phyloP scores from a whole-genome alignment of 1,140 invertebrate genomes.

The Platorchestia sp. region DNA sequence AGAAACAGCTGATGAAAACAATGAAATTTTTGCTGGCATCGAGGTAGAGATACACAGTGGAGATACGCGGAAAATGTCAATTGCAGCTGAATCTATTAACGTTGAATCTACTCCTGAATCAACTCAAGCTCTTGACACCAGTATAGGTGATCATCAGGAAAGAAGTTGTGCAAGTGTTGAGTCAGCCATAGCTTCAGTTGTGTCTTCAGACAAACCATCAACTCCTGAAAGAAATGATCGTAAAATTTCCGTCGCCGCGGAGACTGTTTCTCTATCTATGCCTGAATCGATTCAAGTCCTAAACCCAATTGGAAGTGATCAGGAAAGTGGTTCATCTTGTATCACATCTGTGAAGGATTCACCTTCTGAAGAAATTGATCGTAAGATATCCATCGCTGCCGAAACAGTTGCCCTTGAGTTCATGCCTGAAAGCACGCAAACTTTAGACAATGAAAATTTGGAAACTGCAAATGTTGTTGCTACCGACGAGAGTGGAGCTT shows the following conservation, averaged over 20 bases:
- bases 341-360: not conserved
- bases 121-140: not conserved
- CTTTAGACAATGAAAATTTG: not conserved
- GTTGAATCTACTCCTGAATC: slow-evolving; percentile 32
- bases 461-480: not conserved
- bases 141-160: not conserved
- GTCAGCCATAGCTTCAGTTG: not conserved
- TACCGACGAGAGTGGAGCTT: not conserved
- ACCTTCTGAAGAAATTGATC: not conserved
- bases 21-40: not conserved
- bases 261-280: not conserved
- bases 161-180: not conserved
- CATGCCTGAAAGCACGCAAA: slow-evolving; percentile 15
- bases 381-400: slow-evolving; percentile 27
- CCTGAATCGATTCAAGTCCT: slow-evolving; percentile 14
- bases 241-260: slow-evolving; percentile 17
- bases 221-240: not conserved
- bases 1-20: not conserved
- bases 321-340: not conserved
- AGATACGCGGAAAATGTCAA: not conserved
- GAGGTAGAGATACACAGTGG: not conserved
- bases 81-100: not conserved
- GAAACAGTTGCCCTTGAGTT: slow-evolving; percentile 29
- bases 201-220: not conserved
- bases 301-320: not conserved